Evolutionary conservation across 1,140 invertebrate species (phyloP), one percentile per base, ranked within the genome.

Genomic region (Pantala flavescens): DNA sequence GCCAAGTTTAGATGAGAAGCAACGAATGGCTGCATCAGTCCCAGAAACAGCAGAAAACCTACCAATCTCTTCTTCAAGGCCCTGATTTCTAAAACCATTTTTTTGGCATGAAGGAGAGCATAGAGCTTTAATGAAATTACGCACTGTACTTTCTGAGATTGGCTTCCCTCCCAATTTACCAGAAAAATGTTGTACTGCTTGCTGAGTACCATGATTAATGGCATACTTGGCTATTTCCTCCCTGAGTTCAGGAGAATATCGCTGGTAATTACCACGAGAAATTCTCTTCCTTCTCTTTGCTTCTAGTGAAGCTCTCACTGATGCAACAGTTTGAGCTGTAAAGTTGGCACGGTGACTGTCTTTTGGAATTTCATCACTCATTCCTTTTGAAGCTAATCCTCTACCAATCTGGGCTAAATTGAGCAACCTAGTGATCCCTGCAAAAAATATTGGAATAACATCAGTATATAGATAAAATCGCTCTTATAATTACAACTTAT

Each of bases 71-170:
- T 80, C 79, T 75, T 80, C 81, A 7, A 80, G 72, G 43, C 79
- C 77, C 12, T 63, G 14, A 21, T 63, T 21, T 12, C n/a, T 16
- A 5, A 63, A 21, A 21, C 49, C 3, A 12, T 21, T 63, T 7
- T 63, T 3, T 3, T 21, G 14, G 14, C n/a, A 7, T 21, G 49
- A 3, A 5, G 49, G 49, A 19, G 49, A 63, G 16, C n/a, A 55
- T 75, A 80, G 79, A 0, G 78, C 76, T 76, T 81, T 82, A 63
- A 83, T 78, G 71, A 83, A 80, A 76, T 83, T 83, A 72, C 82
- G 76, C 23, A 83, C 78, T 28, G 81, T 82, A 76, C 81, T 82
- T 73, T 82, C 80, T 63, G 49, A 63, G 14, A 78, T 79, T 82
- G 16, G 83, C 79, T 12, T 77, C 73, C 19, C 75, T 77, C 24